phyloP scores from a whole-genome alignment of 2,797 vertebrate species.

The Capromys pilorides region DNA sequence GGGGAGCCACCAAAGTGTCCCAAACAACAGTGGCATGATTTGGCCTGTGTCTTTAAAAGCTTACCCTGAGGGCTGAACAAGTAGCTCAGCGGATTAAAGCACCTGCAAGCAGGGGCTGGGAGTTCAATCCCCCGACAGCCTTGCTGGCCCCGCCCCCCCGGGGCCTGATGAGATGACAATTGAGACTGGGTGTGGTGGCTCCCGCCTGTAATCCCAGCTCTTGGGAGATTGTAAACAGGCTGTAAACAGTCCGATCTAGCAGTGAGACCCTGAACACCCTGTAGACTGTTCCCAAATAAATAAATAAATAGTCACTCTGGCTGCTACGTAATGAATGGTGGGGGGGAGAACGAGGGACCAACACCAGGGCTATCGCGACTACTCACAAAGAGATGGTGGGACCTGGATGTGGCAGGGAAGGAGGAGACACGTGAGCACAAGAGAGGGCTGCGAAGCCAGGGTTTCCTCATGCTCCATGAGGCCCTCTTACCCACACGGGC shows the following conservation, averaged over 20 bases:
- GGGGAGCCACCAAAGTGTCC: background rate
- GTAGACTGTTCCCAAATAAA: too few relatives aligned
- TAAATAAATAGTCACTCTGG: background rate
- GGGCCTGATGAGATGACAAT: too few relatives aligned
- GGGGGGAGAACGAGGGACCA: background rate
- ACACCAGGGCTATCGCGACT: fast-evolving
- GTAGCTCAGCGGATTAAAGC: too few relatives aligned
- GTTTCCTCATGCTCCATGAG: fast-evolving
- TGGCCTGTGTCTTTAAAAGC: background rate
- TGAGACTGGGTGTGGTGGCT: too few relatives aligned
- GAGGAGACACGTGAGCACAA: fast-evolving
- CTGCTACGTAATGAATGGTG: background rate
- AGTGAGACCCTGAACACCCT: too few relatives aligned
- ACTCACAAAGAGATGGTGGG: fast-evolving
- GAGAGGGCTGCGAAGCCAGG: fast-evolving
- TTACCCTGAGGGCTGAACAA: too few relatives aligned
- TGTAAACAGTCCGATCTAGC: too few relatives aligned
- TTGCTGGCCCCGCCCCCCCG: too few relatives aligned
- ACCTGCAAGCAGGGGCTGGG: too few relatives aligned
- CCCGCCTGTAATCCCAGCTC: too few relatives aligned
- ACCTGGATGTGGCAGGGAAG: fast-evolving
- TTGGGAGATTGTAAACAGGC: too few relatives aligned
- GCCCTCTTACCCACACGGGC: slow-evolving; percentile 91
- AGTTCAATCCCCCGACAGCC: too few relatives aligned
- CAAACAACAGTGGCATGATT: background rate